A percentile compares a stretch with the other conserved stretches of the same genome.
Conservation (phyloP, 2,888 invertebrate species). For the Plagodis pulveraria region DNA sequence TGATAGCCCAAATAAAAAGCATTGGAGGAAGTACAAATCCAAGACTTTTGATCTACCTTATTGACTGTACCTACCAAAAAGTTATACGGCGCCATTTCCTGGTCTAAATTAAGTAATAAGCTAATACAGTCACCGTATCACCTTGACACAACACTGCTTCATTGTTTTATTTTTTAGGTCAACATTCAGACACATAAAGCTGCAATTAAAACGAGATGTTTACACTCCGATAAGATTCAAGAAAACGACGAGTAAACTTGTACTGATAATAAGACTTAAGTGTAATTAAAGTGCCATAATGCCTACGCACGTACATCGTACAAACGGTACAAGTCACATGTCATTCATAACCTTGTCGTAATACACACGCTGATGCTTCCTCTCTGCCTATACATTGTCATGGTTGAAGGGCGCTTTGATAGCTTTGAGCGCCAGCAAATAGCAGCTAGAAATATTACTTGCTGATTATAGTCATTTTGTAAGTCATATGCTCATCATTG, state of each 20-base stretch:
- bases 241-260: slow-evolving; percentile 20
- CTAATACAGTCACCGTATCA: slow-evolving; percentile 29
- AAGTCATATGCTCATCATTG: too few species aligned
- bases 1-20: too few species aligned
- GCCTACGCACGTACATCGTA: slow-evolving; percentile 1
- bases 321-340: slow-evolving; percentile 1
- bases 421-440: too few species aligned
- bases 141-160: slow-evolving; percentile 42
- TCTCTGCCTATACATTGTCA: too few species aligned
- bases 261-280: slow-evolving; percentile 16
- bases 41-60: background rate
- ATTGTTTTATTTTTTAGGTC: slow-evolving; percentile 43
- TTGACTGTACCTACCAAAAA: background rate
- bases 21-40: too few species aligned
- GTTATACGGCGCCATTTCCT: slow-evolving; percentile 1
- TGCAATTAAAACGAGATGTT: slow-evolving; percentile 37
- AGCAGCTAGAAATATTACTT: too few species aligned
- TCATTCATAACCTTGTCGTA: background rate
- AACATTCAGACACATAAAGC: slow-evolving; percentile 34
- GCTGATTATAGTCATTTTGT: too few species aligned
- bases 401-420: too few species aligned
- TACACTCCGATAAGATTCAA: slow-evolving; percentile 32
- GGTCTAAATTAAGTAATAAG: slow-evolving; percentile 21
- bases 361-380: background rate
- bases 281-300: slow-evolving; percentile 22